phyloP scores from a whole-genome alignment of 2,113 vertebrate species.

The Axis porcinus region DNA sequence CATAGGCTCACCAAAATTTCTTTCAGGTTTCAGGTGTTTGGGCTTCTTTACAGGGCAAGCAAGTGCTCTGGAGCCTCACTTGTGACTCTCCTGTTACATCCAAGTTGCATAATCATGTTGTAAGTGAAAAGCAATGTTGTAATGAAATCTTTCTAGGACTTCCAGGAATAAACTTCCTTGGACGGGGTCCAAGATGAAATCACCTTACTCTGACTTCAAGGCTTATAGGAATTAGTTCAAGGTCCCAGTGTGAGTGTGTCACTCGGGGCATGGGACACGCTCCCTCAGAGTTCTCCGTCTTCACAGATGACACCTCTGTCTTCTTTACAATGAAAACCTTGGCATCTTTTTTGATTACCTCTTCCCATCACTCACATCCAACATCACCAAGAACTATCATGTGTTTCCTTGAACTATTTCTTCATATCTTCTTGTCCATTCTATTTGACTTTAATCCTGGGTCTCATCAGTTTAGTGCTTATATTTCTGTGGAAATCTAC shows the following conservation, averaged over 20 bases:
- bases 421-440: neutral
- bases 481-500: neutral
- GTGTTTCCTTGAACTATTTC: neutral
- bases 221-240: neutral
- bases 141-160: conserved; percentile 64
- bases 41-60: conserved; percentile 34
- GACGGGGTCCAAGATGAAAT: conserved; percentile 50
- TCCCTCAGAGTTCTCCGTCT: neutral
- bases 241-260: neutral
- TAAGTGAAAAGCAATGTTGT: conserved; percentile 56
- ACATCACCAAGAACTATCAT: neutral
- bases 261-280: neutral
- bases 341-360: neutral
- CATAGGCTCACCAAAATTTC: neutral
- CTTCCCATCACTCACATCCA: neutral
- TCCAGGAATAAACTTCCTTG: conserved; percentile 67
- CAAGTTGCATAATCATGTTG: conserved; percentile 51
- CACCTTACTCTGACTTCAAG: conserved; percentile 37
- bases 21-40: conserved; percentile 2
- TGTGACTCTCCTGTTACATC: conserved; percentile 40
- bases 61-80: conserved; percentile 5
- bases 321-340: neutral
- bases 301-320: neutral
- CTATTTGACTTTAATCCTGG: neutral
- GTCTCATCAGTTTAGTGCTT: neutral